Percentiles rank a stretch among this genome's conserved stretches.
phyloP scores from a whole-genome alignment of 2,113 vertebrate genomes.

The Bufo bufo region DNA sequence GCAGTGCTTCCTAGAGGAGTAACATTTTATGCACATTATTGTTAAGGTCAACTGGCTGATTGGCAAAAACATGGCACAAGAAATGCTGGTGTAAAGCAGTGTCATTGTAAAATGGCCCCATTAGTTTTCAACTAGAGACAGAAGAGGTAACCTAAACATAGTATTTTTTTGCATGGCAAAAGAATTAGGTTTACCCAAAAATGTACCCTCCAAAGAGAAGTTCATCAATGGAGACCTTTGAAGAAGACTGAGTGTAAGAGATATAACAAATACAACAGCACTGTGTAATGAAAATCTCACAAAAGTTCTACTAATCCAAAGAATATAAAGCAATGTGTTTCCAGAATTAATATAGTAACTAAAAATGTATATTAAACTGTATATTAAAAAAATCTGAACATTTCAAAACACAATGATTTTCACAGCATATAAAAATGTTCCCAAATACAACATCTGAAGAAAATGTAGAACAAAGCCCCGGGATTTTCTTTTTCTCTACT shows the following conservation, averaged over 20 bases:
- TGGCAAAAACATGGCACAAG: not conserved
- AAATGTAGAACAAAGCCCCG: not conserved
- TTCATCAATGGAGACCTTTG: not conserved
- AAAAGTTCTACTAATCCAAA: not conserved
- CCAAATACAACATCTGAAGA: not conserved
- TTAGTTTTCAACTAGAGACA: not conserved
- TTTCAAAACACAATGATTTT: not conserved
- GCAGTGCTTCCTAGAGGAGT: not conserved
- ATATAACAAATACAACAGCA: not conserved
- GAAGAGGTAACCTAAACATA: not conserved
- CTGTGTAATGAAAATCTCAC: not conserved
- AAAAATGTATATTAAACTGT: too few species aligned
- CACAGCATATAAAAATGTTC: conserved; percentile 15
- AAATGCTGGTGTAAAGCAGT: conserved; percentile 41
- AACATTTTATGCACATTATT: not conserved
- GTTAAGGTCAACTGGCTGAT: conserved; percentile 43
- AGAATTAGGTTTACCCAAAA: not conserved
- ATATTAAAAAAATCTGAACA: not conserved
- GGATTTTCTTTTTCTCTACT: not conserved
- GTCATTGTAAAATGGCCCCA: not conserved
- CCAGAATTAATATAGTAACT: not conserved
- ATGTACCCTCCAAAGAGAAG: not conserved
- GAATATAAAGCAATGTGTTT: not conserved
- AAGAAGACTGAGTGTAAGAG: not conserved
- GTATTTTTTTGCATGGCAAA: not conserved